phyloP scores from a whole-genome alignment of 2,797 vertebrate genomes.

The Phrynocephalus forsythii region DNA sequence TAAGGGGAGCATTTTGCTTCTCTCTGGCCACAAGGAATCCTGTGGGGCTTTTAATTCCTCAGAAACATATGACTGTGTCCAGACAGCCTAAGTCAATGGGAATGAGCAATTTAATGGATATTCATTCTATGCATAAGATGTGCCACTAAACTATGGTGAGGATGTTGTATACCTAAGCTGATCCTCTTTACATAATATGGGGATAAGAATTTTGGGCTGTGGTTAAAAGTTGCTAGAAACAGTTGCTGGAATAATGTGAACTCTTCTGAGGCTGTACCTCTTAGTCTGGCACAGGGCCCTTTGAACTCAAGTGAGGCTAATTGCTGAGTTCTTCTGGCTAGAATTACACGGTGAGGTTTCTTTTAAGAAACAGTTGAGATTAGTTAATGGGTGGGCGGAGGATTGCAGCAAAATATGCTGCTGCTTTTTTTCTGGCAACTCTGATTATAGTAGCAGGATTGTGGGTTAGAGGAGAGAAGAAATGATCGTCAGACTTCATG shows the following conservation, averaged over 20 bases:
- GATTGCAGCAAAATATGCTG: too few species aligned
- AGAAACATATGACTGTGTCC: too few species aligned
- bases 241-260: neutral
- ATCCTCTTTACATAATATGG: neutral
- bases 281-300: neutral
- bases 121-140: too few species aligned
- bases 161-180: neutral
- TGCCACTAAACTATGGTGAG: neutral
- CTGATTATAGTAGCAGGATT: too few species aligned
- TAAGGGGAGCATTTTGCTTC: too few species aligned
- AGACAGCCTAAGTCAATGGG: too few species aligned
- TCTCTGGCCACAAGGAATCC: too few species aligned
- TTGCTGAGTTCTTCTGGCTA: neutral
- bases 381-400: neutral
- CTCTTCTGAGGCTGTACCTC: neutral
- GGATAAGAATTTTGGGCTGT: neutral
- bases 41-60: too few species aligned
- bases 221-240: neutral
- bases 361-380: neutral
- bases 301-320: neutral
- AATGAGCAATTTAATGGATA: too few species aligned
- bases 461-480: neutral
- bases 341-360: neutral
- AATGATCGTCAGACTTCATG: neutral
- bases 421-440: too few species aligned